Conservation (phyloP, 2,113 vertebrate genomes). For the Oryzias curvinotus region DNA sequence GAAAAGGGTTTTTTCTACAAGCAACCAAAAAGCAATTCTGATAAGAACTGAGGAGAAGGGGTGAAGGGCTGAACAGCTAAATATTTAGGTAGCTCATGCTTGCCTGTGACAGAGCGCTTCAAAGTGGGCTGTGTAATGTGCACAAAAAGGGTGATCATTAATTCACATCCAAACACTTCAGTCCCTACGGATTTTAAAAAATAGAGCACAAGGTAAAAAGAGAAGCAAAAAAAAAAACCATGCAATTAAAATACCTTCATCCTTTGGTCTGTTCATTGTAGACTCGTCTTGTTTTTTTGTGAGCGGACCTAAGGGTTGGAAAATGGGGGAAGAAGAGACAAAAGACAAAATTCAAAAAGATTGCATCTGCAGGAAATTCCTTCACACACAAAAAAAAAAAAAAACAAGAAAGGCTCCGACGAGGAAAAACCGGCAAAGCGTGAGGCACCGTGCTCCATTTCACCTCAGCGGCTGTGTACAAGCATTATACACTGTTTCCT, state of each 20-base stretch:
- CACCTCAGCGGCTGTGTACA: slow-evolving; percentile 31
- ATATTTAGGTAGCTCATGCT: neutral
- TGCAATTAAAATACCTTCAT: slow-evolving; percentile 83
- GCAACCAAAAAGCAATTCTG: slow-evolving; percentile 24
- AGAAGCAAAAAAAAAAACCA: slow-evolving; percentile 41
- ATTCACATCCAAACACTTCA: slow-evolving; percentile 40
- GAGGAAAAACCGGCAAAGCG: slow-evolving; percentile 26
- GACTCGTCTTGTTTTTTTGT: slow-evolving; percentile 87
- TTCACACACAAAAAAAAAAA: neutral
- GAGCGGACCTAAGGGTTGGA: slow-evolving; percentile 87
- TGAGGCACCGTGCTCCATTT: slow-evolving; percentile 13
- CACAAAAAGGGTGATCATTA: slow-evolving; percentile 39
- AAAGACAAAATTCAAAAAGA: slow-evolving; percentile 68
- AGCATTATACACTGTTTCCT: slow-evolving; percentile 28
- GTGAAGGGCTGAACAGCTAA: too few species aligned
- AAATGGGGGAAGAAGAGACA: slow-evolving; percentile 59
- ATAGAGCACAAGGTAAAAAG: slow-evolving; percentile 45
- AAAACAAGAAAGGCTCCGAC: slow-evolving; percentile 40
- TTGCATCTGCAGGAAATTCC: slow-evolving; percentile 25
- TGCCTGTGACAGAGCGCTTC: slow-evolving; percentile 16
- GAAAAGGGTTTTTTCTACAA: slow-evolving; percentile 34
- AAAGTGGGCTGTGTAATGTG: slow-evolving; percentile 26
- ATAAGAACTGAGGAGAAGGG: neutral
- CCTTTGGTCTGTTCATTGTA: slow-evolving; percentile 80
- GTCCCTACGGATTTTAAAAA: slow-evolving; percentile 53